phyloP scores from a whole-genome alignment of 2,113 vertebrate genomes.

The Scomber japonicus region DNA sequence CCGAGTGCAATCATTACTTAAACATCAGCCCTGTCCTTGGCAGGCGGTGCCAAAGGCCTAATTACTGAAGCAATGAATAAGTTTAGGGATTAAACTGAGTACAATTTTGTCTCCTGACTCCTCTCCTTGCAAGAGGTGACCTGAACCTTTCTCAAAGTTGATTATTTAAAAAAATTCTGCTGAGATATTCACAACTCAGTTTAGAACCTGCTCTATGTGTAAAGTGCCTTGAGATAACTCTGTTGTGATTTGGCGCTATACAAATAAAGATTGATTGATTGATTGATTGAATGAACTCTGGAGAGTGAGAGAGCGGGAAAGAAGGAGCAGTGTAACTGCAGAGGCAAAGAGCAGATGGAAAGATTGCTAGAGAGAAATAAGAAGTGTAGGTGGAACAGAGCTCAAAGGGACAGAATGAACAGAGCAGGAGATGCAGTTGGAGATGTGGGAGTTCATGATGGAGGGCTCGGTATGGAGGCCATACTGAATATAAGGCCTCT shows the following conservation, averaged over 20 bases:
- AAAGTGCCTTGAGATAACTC: no score
- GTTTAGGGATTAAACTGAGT: not conserved
- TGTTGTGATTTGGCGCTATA: no score
- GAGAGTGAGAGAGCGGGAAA: not conserved
- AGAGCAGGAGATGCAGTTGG: conserved; percentile 17
- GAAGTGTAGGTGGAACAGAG: conserved; percentile 25
- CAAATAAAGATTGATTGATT: no score
- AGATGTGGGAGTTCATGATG: conserved; percentile 4
- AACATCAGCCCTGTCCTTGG: conserved; percentile 27
- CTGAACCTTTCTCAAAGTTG: conserved; percentile 15
- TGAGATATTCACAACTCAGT: conserved; percentile 47
- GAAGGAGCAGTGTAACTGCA: not conserved
- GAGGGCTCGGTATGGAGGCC: conserved; percentile 12
- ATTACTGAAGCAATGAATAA: conserved; percentile 12
- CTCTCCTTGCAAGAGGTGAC: not conserved
- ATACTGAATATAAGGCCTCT: not conserved
- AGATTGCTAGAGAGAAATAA: not conserved
- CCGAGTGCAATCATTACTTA: conserved; percentile 25
- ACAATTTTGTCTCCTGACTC: not conserved
- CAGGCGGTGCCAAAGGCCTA: not conserved
- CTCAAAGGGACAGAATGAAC: conserved; percentile 32
- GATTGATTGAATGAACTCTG: no score
- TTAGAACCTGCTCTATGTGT: no score
- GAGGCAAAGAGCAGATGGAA: conserved; percentile 21
- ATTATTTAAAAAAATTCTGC: not conserved